Evolutionary conservation across 2,113 vertebrate species (phyloP).

Genomic region (Petaurus breviceps): DNA sequence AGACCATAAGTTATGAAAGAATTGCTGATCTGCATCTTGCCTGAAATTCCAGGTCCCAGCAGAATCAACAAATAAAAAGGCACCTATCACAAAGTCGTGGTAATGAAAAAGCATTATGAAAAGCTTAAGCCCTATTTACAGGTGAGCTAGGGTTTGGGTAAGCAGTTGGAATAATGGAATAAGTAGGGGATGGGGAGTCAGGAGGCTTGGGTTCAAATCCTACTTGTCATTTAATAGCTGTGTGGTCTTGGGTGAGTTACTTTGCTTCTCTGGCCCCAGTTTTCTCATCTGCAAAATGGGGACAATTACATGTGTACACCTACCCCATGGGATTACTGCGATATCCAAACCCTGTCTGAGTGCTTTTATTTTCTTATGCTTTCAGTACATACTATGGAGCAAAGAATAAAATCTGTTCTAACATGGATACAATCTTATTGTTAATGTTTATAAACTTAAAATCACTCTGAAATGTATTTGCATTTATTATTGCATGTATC

Average conservation of each 20-base stretch:
- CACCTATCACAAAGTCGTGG: background rate
- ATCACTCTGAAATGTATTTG: background rate
- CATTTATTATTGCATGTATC: background rate
- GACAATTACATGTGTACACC: background rate
- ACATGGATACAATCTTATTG: background rate
- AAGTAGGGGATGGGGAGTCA: background rate
- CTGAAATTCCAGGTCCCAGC: background rate
- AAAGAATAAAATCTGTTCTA: background rate
- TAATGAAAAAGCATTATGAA: background rate
- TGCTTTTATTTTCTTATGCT: background rate
- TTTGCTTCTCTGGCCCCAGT: background rate
- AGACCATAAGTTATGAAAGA: background rate
- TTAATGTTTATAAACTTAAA: background rate
- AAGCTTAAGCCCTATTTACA: background rate
- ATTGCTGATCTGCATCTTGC: background rate
- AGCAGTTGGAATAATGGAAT: background rate
- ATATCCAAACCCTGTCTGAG: background rate
- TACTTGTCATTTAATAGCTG: background rate
- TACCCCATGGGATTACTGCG: background rate
- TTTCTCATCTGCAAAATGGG: background rate
- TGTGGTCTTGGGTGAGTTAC: background rate
- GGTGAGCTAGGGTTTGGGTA: slow-evolving; percentile 36
- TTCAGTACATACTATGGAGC: background rate
- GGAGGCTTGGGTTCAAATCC: slow-evolving; percentile 44
- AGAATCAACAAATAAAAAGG: background rate